A percentile compares a stretch with the other conserved stretches of the same genome.
Conservation (phyloP, 2,888 invertebrate genomes). For the Leptinotarsa haldemani region DNA sequence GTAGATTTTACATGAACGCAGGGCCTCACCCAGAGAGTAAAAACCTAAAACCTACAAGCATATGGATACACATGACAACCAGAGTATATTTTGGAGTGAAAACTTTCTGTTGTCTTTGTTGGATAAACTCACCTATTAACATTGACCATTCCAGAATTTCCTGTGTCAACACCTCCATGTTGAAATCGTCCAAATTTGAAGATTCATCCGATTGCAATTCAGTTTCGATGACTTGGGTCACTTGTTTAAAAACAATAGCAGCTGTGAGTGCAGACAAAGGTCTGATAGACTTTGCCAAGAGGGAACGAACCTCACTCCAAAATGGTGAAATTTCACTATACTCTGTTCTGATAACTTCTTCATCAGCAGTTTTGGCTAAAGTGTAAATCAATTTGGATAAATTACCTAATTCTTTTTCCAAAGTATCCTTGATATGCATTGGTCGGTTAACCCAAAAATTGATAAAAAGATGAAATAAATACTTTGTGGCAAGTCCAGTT, state of each 20-base stretch:
- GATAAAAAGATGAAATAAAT: conserved; percentile 78
- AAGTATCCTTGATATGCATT: conserved; percentile 63
- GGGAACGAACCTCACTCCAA: conserved; percentile 84
- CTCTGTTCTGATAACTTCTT: conserved; percentile 69
- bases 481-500: conserved; percentile 71
- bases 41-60: too few relatives aligned
- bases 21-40: too few relatives aligned
- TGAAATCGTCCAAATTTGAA: conserved; percentile 59
- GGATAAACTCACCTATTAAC: conserved; percentile 71
- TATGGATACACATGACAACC: too few relatives aligned
- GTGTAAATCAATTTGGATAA: conserved; percentile 75
- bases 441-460: conserved; percentile 78
- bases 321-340: conserved; percentile 81
- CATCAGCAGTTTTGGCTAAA: conserved; percentile 73
- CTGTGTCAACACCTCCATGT: conserved; percentile 75
- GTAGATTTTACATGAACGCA: too few relatives aligned
- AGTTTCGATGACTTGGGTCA: conserved; percentile 70
- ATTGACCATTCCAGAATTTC: conserved; percentile 90
- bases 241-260: conserved; percentile 84
- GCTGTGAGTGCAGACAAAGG: conserved; percentile 84
- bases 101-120: too few relatives aligned
- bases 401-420: conserved; percentile 75
- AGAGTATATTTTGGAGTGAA: too few relatives aligned
- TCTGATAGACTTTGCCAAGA: conserved; percentile 78
- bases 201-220: conserved; percentile 61